Percentiles rank a stretch among this genome's conserved stretches.
Conservation (phyloP, 2,888 invertebrate species). For the Epirrhoe tristata region DNA sequence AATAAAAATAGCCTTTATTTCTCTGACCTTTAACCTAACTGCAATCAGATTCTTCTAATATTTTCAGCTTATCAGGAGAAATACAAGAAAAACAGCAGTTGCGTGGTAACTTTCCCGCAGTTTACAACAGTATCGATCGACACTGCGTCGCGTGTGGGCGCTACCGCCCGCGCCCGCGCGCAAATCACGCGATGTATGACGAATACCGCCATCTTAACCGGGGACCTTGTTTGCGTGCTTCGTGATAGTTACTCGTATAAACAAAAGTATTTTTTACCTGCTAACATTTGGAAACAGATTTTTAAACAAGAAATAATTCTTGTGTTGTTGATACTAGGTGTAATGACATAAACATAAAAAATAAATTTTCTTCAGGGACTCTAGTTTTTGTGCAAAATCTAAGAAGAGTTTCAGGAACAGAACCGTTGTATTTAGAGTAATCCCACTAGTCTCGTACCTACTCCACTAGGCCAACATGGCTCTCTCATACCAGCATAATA, state of each 20-base stretch:
- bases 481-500: neutral
- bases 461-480: too few relatives aligned
- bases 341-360: neutral
- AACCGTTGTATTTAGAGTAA: too few relatives aligned
- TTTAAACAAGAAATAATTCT: neutral
- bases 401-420: too few relatives aligned
- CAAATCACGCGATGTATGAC: slow-evolving; percentile 40
- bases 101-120: slow-evolving; percentile 18
- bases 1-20: too few relatives aligned
- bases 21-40: too few relatives aligned
- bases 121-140: slow-evolving; percentile 33
- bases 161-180: slow-evolving; percentile 3
- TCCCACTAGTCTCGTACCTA: too few relatives aligned
- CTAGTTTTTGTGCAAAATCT: too few relatives aligned
- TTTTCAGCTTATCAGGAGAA: neutral
- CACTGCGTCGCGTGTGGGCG: slow-evolving; percentile 32
- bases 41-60: too few relatives aligned
- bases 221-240: slow-evolving; percentile 30
- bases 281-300: neutral
- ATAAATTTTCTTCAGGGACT: too few relatives aligned
- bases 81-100: neutral
- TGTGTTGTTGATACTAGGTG: too few relatives aligned
- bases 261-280: neutral
- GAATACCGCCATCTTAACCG: slow-evolving; percentile 17
- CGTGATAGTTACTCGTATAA: neutral